Evolutionary conservation across 2,797 vertebrate species (phyloP), one percentile per base, ranked within the genome.

Genomic region (Pseudomugil gertrudae): DNA sequence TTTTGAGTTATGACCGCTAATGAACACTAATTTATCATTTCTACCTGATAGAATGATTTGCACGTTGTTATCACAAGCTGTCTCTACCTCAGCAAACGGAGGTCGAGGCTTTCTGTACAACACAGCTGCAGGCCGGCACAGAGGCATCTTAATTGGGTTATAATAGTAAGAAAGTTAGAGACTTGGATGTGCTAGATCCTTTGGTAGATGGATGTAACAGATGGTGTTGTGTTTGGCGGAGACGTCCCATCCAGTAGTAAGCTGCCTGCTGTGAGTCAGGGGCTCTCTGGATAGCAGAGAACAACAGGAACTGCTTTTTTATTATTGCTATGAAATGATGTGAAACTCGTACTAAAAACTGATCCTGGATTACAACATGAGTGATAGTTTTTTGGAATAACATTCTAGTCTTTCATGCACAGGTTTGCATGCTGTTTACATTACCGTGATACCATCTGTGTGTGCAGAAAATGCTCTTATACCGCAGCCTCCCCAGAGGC

Each of bases 221-320:
- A 89, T 87, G 87, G 78, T 80, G 73, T 59, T 84, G 78, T 76
- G 78, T 64, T 84, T 79, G 78, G 70, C 60, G 2, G 0, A 51
- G 27, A 54, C 26, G n/a, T 36, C 71, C 47, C 13, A 24, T 50
- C 55, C 76, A 71, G 69, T 54, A 79, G 59, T 55, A 29, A 15
- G 33, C 57, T 9, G 38, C 59, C 68, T 72, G 69, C 71, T 51
- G 65, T 52, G 79, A 76, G 55, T 53, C 50, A 60, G 70, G 63
- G 60, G 58, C 74, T 71, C 74, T 33, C 45, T 57, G 59, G 72
- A 63, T 70, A 63, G 71, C 58, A 27, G 59, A 68, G 45, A 72
- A 75, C 66, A 82, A 73, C 73, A 74, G 58, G 27, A 82, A 62
- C 35, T 66, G 73, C 74, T 72, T 64, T 45, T n/a, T n/a, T n/a